Evolutionary conservation across 64 coral and sea anemone genomes (phyloP), one percentile per base, ranked within the genome.

Genomic region (Anthopleura sola): DNA sequence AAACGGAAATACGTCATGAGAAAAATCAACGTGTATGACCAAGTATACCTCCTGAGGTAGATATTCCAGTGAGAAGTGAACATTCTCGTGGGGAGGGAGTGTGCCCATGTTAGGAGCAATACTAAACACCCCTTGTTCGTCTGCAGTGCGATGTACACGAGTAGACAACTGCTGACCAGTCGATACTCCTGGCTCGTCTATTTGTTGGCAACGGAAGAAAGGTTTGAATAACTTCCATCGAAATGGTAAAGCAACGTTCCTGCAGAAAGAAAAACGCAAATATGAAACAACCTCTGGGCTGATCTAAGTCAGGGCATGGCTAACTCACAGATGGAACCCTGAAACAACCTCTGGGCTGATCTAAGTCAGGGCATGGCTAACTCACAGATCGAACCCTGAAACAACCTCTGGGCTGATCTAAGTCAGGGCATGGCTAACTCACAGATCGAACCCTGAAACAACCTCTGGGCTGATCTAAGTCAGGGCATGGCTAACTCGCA

Each of bases 151-250:
- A 21, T n/a, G 32, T 36, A 49, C 75, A 19, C 78, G 88, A 16
- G 47, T 53, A 20, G 75, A 81, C 16, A 75, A 29, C 56, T 82
- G 75, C 31, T 51, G 55, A 71, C 66, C 1, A 64, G 60, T 64
- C 53, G 48, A 78, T 24, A 39, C 58, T 1, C 82, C 76, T 91
- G 33, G 81, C 32, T 23, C 71, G 31, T 60, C 23, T 17, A 31
- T 34, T 10, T 78, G 31, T 28, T 86, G 92, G 20, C 86, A 88
- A 54, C 84, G 36, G 54, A 99, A 86, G 26, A 84, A 88, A 49
- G 97, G 97, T 51, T 92, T 99, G 80, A 64, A 90, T 37, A 99
- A 28, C 60, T 99, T 99, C 97, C 97, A 99, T 19, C 87, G 89
- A 31, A 99, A 99, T 5, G 97, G 92, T 1, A 99, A 86, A 0